These are phyloP conservation scores for Anodontia alba DNA, from an alignment of 2,888 invertebrate genomes.

Conservation along the genomic window DNA sequence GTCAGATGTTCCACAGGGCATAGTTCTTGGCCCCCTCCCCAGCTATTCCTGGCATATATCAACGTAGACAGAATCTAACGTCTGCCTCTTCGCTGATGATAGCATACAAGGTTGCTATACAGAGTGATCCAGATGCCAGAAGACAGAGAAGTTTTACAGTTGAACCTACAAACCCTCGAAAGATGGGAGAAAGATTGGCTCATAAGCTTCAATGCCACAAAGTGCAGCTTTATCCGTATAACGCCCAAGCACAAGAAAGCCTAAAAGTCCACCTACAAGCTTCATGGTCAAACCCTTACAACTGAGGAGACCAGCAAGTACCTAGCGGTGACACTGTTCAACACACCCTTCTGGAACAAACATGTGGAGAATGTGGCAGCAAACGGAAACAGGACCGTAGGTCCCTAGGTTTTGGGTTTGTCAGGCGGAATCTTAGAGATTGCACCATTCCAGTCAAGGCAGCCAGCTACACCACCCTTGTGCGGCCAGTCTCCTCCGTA, in stretches of 20 bases:
- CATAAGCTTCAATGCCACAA: too few relatives aligned
- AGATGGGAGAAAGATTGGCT: too few relatives aligned
- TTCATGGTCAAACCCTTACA: background rate
- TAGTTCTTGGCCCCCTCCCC: background rate
- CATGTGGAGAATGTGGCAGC: too few relatives aligned
- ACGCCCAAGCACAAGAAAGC: background rate
- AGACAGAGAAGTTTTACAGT: background rate
- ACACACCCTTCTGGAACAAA: background rate
- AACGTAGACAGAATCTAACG: background rate
- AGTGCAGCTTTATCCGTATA: background rate
- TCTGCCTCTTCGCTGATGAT: conserved; percentile 3
- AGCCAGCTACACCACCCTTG: conserved; percentile 15
- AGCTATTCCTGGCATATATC: background rate
- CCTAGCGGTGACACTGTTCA: background rate
- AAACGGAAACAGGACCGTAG: conserved; percentile 5
- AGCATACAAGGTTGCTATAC: background rate
- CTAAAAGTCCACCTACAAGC: background rate
- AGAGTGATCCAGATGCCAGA: background rate
- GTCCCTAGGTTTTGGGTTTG: background rate
- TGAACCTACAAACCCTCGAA: background rate
- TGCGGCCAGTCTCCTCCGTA: background rate
- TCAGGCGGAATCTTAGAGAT: too few relatives aligned
- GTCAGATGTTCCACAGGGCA: conserved; percentile 1
- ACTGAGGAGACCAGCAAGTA: background rate
- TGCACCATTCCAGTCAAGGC: conserved; percentile 7